Evolutionary conservation across 2,113 vertebrate genomes (phyloP).

Genomic region (Puntigrus tetrazona): DNA sequence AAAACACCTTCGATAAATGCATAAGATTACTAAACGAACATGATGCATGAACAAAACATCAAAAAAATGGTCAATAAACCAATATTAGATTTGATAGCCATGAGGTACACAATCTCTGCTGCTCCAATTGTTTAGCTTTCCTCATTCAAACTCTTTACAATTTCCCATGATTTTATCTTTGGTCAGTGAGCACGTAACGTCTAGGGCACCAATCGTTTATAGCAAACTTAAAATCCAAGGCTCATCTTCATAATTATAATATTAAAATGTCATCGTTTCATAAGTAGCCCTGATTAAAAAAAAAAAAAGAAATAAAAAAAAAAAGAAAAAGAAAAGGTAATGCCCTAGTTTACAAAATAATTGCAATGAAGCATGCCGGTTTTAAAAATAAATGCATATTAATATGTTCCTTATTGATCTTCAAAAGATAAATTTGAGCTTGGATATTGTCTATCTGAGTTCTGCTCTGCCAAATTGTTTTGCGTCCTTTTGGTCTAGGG

Average conservation of each 20-base stretch:
- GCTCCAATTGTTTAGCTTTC: constrained; percentile 1
- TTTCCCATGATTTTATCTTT: constrained; percentile 42
- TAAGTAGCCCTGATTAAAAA: neutral
- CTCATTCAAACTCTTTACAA: constrained; percentile 8
- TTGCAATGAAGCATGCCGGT: constrained; percentile 15
- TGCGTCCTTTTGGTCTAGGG: neutral
- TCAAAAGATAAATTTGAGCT: neutral
- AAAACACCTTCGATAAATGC: constrained; percentile 43
- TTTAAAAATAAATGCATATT: constrained; percentile 16
- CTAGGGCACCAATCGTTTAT: constrained; percentile 7
- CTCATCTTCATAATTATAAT: constrained; percentile 38
- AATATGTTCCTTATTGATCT: neutral
- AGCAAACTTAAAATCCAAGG: constrained; percentile 6
- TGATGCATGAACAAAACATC: neutral
- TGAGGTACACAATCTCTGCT: constrained; percentile 51
- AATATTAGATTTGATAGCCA: constrained; percentile 36
- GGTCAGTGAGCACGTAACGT: constrained; percentile 33
- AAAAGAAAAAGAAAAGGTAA: neutral
- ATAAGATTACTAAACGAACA: neutral
- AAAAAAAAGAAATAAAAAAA: neutral
- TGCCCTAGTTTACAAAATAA: constrained; percentile 44
- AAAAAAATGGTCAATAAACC: neutral
- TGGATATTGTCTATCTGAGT: neutral
- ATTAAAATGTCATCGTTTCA: constrained; percentile 4
- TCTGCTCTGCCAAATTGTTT: neutral